These are phyloP conservation scores for Lycia hirtaria DNA, from an alignment of 2,888 invertebrate species.

Conservation along the genomic window DNA sequence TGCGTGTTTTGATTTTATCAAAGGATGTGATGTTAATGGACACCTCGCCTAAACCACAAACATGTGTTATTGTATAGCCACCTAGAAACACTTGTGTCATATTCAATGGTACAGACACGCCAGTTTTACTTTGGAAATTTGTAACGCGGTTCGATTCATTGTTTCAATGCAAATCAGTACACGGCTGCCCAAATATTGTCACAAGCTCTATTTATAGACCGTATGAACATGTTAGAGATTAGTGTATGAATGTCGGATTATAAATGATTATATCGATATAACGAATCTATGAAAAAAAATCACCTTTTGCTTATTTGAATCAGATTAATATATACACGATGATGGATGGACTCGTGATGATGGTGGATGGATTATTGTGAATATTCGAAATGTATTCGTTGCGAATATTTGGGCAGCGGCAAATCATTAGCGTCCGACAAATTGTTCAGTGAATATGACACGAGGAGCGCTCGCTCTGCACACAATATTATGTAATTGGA, in stretches of 20 bases:
- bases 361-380: background rate
- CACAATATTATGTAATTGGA: constrained; percentile 59
- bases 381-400: background rate
- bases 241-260: no score
- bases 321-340: background rate
- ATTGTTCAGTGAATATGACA: constrained; percentile 56
- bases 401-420: constrained; percentile 23
- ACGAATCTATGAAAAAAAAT: no score
- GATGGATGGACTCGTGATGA: background rate
- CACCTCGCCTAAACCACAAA: constrained; percentile 22
- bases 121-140: background rate
- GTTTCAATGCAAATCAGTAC: background rate
- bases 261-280: no score
- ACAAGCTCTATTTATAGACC: constrained; percentile 3
- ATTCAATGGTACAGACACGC: constrained; percentile 43
- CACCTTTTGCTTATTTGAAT: background rate
- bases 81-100: constrained; percentile 45
- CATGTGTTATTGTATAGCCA: constrained; percentile 29
- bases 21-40: constrained; percentile 11
- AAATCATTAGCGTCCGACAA: constrained; percentile 12
- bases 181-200: constrained; percentile 37
- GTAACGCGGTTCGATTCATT: background rate
- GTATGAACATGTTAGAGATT: constrained; percentile 7
- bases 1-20: constrained; percentile 2
- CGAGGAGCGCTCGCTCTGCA: constrained; percentile 40